Evolutionary conservation across 64 coral and sea anemone genomes (phyloP), one percentile per base, ranked within the genome.

Genomic region (Dendronephthya gigantea): DNA sequence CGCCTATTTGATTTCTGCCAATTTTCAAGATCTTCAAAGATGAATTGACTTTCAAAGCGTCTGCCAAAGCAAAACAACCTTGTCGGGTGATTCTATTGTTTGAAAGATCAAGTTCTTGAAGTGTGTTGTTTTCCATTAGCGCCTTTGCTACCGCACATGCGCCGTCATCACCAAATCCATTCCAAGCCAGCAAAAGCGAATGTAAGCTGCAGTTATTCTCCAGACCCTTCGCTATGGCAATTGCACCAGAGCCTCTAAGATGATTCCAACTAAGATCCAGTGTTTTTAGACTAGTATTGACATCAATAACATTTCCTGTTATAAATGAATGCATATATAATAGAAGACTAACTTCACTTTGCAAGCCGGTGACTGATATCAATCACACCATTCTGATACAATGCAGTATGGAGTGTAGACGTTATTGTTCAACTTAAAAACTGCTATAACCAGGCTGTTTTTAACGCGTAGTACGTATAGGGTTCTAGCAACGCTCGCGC

Each of bases 241-340:
- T 86, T 0, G 91, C 94, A 23, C 94, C 94, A 25, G 49, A 75
- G 37, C 94, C 94, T 23, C 94, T 83, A 1, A 97, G 72, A 47
- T 97, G 94, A 30, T 97, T 97, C 94, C 94, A 97, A 29, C 94
- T 93, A 2, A 97, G 81, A 39, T 97, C 31, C 82, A 59, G 31
- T 45, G 43, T 50, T 41, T 15, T 35, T 89, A 35, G 6, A 62
- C 82, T 12, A 58, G 34, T 62, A 19, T 38, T 37, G 16, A 65
- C 59, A 68, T 48, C 25, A 68, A 39, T 17, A 0, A 6, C 36
- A 15, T 76, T 49, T 28, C 47, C 58, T 66, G 14, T 22, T n/a
- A 66, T n/a, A 66, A 66, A 30, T 66, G 29, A 66, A n/a, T 5
- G 29, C 19, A n/a, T n/a, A n/a, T n/a, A n/a, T n/a, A n/a, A n/a